These are phyloP conservation scores for Triops cancriformis DNA, from an alignment of 1,140 invertebrate species.

Conservation along the genomic window DNA sequence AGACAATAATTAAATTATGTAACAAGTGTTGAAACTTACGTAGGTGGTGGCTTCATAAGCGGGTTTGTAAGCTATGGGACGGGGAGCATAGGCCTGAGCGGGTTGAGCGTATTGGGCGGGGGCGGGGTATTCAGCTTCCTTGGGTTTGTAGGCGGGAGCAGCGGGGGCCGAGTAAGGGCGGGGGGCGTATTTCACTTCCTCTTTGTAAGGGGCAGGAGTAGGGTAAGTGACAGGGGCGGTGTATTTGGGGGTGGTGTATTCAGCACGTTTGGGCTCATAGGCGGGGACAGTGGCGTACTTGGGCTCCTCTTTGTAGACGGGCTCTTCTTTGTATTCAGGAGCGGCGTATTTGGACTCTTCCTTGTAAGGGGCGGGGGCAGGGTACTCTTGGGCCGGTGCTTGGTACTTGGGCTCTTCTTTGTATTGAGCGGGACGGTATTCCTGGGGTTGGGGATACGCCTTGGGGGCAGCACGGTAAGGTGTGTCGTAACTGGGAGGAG, in stretches of 20 bases:
- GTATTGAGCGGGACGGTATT: conserved; percentile 8
- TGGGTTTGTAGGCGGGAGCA: conserved; percentile 19
- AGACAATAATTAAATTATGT: no score
- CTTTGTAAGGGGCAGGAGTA: not conserved
- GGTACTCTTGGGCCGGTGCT: not conserved
- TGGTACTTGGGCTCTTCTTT: conserved; percentile 16
- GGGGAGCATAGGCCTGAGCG: not conserved
- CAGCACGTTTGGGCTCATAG: not conserved
- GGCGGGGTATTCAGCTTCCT: not conserved
- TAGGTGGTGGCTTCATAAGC: conserved; percentile 19
- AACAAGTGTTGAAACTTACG: no score
- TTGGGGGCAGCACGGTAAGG: not conserved
- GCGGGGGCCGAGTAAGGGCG: conserved; percentile 3
- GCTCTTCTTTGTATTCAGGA: not conserved
- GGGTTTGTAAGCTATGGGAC: not conserved
- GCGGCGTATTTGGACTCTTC: not conserved
- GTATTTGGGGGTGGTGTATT: not conserved
- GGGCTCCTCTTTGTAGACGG: conserved; percentile 5
- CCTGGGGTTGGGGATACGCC: not conserved
- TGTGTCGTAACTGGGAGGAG: not conserved
- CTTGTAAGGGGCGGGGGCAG: not conserved
- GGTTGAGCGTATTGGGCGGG: not conserved
- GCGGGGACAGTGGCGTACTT: not conserved
- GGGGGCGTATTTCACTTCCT: not conserved
- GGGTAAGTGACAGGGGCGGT: not conserved